Base-by-base conservation (phyloP, 2,888 invertebrate genomes). In the Bhutanitis thaidina region DNA sequence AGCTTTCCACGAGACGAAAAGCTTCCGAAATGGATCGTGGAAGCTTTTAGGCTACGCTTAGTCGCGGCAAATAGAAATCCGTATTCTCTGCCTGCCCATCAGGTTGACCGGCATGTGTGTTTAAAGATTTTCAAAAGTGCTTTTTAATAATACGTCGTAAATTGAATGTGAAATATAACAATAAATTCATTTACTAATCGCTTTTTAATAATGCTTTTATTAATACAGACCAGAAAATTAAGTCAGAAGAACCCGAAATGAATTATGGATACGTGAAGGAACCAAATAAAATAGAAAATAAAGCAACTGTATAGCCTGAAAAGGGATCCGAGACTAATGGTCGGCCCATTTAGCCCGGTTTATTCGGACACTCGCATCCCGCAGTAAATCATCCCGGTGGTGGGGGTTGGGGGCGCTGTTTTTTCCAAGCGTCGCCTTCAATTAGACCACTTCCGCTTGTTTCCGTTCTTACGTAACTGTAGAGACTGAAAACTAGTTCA, bases 321-420 rank as follows among this genome's bases (percentile, higher is more conserved):
- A 64, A 69, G 64, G 71, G 68, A 65, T 65, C 63, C 59, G 58
- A 55, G 59, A 64, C 71, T 79, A 80, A 80, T 80, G 79, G 74
- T 63, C 63, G 66, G 64, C 68, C 71, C 73, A 75, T 78, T 80
- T 70, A 68, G 64, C 69, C 62, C 62, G 74, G 77, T 74, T 74
- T 74, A 75, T 70, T 65, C 71, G 68, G 63, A 68, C 65, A 65
- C 65, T 64, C 62, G 63, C 48, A 63, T 66, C 64, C 68, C 64
- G 65, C 64, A 62, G 64, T 77, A 77, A 74, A 77, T 78, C 76
- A 76, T 77, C 64, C 67, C 49, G 63, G 55, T 52, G 40, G 47
- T 43, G 45, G 56, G 55, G 52, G n/a, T n/a, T n/a, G n/a, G 36
- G 38, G 61, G 62, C 61, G 65, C 67, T 64, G 68, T 66, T 66